Evolutionary conservation across 2,888 invertebrate genomes (phyloP).

Genomic region (Tillus elongatus): DNA sequence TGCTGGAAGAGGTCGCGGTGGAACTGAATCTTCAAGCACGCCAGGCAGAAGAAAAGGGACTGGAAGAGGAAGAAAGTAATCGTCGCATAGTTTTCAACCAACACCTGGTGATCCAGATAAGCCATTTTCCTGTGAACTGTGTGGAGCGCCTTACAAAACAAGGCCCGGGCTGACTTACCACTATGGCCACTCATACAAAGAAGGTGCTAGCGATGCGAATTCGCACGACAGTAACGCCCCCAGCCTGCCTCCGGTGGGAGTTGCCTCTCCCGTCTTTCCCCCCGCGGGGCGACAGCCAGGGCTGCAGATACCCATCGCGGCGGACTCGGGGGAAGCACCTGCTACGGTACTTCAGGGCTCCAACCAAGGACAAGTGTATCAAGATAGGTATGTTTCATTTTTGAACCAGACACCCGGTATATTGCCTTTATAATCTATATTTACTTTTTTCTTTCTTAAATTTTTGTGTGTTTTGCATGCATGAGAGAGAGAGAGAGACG

Average conservation of each 20-base stretch:
- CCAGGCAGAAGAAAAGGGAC: constrained; percentile 40
- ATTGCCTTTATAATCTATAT: too few species aligned
- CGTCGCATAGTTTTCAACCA: constrained; percentile 41
- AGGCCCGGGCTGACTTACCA: constrained; percentile 93
- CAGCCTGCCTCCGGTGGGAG: constrained; percentile 34
- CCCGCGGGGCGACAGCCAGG: constrained; percentile 24
- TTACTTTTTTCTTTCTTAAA: too few species aligned
- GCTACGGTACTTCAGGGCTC: constrained; percentile 22
- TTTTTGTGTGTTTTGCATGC: too few species aligned
- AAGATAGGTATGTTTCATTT: constrained; percentile 60
- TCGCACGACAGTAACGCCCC: constrained; percentile 41
- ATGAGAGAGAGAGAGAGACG: too few species aligned
- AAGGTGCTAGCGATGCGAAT: constrained; percentile 46
- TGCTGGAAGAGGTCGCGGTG: constrained; percentile 41
- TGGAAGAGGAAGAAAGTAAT: constrained; percentile 48
- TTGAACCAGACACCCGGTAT: constrained; percentile 50
- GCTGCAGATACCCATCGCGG: constrained; percentile 20
- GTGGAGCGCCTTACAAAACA: constrained; percentile 94
- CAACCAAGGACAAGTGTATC: constrained; percentile 47
- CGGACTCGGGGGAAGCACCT: constrained; percentile 23
- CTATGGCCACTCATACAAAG: constrained; percentile 83
- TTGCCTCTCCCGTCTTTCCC: constrained; percentile 40
- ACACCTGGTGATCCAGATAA: constrained; percentile 70
- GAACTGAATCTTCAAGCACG: constrained; percentile 40
- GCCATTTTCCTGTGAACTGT: constrained; percentile 86